Evolutionary conservation across 2,113 vertebrate species (phyloP), one percentile per base, ranked within the genome.

Genomic region (Ammodytes marinus): DNA sequence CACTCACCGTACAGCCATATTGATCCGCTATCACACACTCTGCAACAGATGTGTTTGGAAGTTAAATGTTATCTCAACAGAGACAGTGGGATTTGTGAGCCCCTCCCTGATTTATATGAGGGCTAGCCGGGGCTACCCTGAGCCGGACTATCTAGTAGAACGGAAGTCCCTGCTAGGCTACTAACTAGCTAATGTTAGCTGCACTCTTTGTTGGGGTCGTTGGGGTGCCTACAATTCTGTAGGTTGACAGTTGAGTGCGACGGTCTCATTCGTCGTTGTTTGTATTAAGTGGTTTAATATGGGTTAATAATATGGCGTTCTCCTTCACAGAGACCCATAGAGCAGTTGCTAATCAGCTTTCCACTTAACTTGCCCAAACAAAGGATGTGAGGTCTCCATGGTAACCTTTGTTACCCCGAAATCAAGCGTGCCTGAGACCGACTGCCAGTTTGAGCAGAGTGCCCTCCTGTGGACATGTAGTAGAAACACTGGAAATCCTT

Each of bases 341-440:
- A 43, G 75, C 81, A 78, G 76, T 76, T 72, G 79, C 47, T 58
- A 9, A 15, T n/a, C 57, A 68, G 55, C 63, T 68, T 55, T 66
- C n/a, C 8, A 61, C 43, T 59, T 49, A 47, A 67, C 42, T 54
- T 53, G 59, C 40, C 55, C 67, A 80, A 89, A 93, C 90, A 94
- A 94, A 93, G 86, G 88, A 89, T 84, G 82, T 37, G 73, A 71
- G 64, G 88, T 93, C 88, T 89, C 95, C 91, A 94, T 93, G 89
- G 94, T 91, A 94, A 94, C 93, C 92, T 95, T 94, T 94, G 91
- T 95, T 94, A 94, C 87, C 88, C 87, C 66, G 35, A 86, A 90
- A 72, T 65, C 40, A 11, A 47, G 14, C 42, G 17, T 40, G 46
- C n/a, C 0, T 17, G 19, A 8, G 19, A 47, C 5, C n/a, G 4